Conservation (phyloP, 1,140 invertebrate genomes). For the Araneus ventricosus region DNA sequence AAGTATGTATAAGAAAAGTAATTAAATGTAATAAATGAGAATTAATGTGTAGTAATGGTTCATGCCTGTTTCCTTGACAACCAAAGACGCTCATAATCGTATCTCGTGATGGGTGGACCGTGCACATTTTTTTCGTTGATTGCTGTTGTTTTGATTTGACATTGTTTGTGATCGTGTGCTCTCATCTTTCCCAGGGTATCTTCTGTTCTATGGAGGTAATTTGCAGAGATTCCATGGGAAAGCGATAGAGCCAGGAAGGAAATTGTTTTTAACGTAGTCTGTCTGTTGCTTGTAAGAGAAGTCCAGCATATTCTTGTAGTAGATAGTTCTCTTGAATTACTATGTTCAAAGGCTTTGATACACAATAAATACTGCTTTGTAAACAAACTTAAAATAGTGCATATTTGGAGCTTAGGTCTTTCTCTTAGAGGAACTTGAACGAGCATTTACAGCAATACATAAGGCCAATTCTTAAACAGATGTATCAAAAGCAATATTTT, state of each 20-base stretch:
- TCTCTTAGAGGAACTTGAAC: not conserved
- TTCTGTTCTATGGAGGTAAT: conserved; percentile 14
- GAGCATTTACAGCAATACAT: not conserved
- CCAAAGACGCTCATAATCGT: too few relatives aligned
- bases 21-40: too few relatives aligned
- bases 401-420: not conserved
- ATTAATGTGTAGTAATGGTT: too few relatives aligned
- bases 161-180: conserved; percentile 31
- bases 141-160: not conserved
- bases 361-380: not conserved
- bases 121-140: not conserved
- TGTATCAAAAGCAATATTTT: not conserved
- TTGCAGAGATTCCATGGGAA: conserved; percentile 34
- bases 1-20: too few relatives aligned
- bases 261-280: not conserved
- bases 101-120: too few relatives aligned
- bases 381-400: not conserved
- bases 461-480: not conserved
- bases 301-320: not conserved
- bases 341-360: not conserved
- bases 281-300: conserved; percentile 1
- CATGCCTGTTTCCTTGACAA: too few relatives aligned
- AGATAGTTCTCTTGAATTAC: conserved; percentile 32
- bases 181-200: conserved; percentile 46
- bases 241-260: conserved; percentile 32